Conservation (phyloP, 2,888 invertebrate species). For the Lasius fuliginosus region DNA sequence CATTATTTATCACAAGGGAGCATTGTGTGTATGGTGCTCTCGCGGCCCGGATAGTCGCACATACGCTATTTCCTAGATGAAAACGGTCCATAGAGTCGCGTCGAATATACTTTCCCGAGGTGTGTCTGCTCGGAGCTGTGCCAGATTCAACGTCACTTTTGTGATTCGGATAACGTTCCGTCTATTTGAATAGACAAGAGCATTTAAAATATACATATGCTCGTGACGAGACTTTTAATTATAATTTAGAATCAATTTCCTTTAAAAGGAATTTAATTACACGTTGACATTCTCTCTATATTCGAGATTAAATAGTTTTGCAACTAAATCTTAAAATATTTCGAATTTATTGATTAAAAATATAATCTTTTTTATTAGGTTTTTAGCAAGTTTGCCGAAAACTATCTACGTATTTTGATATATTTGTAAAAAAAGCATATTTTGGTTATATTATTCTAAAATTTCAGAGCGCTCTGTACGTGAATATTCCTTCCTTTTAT, state of each 20-base stretch:
- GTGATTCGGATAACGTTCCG: neutral
- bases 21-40: conserved; percentile 31
- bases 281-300: neutral
- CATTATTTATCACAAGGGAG: conserved; percentile 50
- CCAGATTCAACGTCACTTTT: neutral
- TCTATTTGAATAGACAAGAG: neutral
- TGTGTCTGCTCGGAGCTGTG: neutral
- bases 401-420: neutral
- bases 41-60: conserved; percentile 16
- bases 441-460: neutral
- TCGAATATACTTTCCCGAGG: neutral
- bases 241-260: neutral
- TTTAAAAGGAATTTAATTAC: neutral
- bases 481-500: neutral
- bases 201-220: neutral
- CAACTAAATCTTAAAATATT: neutral
- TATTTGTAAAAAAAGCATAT: neutral
- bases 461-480: neutral
- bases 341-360: neutral
- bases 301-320: neutral
- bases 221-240: neutral
- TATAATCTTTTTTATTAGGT: neutral
- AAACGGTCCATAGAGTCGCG: neutral
- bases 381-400: neutral
- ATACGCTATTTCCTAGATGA: neutral